phyloP scores from a whole-genome alignment of 2,797 vertebrate species.

The Mastacembelus armatus region DNA sequence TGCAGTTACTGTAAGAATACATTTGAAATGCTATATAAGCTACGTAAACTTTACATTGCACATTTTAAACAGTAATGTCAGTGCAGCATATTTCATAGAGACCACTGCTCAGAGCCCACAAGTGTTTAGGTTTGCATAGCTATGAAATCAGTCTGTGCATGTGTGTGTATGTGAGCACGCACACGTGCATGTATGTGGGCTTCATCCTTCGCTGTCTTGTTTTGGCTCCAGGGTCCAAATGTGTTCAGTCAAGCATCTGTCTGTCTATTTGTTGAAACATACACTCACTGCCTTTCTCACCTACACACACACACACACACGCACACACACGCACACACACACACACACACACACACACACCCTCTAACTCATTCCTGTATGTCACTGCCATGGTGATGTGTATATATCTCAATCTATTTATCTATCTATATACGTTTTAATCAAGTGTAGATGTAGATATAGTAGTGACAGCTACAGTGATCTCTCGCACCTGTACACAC shows the following conservation, averaged over 20 bases:
- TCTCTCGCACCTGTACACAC: neutral
- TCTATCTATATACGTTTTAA: too few relatives aligned
- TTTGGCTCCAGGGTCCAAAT: constrained; percentile 52
- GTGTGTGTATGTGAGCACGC: neutral
- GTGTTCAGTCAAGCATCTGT: constrained; percentile 53
- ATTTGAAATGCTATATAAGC: neutral
- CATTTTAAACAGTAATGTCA: constrained; percentile 1
- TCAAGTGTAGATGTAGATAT: too few relatives aligned
- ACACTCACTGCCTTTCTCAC: constrained; percentile 6
- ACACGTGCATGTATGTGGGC: neutral
- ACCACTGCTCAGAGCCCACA: neutral
- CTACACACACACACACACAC: too few relatives aligned
- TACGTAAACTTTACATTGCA: neutral
- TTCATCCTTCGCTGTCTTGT: constrained; percentile 45
- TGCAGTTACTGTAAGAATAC: neutral
- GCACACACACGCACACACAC: too few relatives aligned
- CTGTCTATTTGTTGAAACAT: constrained; percentile 45
- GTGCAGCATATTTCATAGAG: neutral
- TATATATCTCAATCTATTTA: too few relatives aligned
- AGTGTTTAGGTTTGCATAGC: constrained; percentile 12
- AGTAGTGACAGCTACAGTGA: neutral
- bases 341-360: neutral
- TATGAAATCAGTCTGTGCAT: constrained; percentile 19
- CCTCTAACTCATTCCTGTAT: constrained; percentile 17
- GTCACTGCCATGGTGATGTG: constrained; percentile 9